Evolutionary conservation across 2,797 vertebrate species (phyloP).

Genomic region (Danio tinwini): DNA sequence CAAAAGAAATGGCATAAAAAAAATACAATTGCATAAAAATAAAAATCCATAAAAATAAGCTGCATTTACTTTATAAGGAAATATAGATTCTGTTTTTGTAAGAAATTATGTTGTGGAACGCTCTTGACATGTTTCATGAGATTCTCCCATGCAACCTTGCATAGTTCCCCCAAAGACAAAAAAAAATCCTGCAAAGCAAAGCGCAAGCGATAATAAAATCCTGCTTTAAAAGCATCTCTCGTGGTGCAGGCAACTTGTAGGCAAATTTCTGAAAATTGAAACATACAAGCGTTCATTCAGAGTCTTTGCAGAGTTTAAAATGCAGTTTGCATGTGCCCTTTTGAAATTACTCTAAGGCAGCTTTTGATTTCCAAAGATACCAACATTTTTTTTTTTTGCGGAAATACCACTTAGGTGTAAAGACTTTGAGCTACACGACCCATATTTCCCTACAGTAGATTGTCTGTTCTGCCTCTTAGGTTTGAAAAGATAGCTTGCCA

Average conservation of each 20-base stretch:
- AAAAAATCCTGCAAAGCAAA: conserved; percentile 40
- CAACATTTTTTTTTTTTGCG: conserved; percentile 41
- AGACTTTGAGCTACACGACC: conserved; percentile 38
- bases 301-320: conserved; percentile 56
- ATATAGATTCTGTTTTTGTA: not conserved
- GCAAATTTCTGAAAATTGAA: conserved; percentile 23
- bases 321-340: conserved; percentile 55
- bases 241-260: conserved; percentile 49
- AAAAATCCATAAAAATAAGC: not conserved
- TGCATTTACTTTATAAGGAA: not conserved
- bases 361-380: conserved; percentile 53
- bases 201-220: conserved; percentile 42
- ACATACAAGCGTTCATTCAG: conserved; percentile 30
- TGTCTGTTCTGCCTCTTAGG: conserved; percentile 60
- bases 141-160: conserved; percentile 57
- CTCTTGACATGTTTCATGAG: conserved; percentile 24
- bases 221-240: conserved; percentile 48
- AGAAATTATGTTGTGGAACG: not conserved
- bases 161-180: conserved; percentile 57
- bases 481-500: conserved; percentile 57
- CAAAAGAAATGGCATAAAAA: too few relatives aligned
- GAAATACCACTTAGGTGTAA: conserved; percentile 56
- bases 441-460: conserved; percentile 58
- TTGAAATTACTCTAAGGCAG: conserved; percentile 63
- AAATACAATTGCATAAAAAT: not conserved